A percentile compares a stretch with the other conserved stretches of the same genome.
phyloP scores from a whole-genome alignment of 2,888 invertebrate genomes.

The Dyspetes luteomarginatus region DNA sequence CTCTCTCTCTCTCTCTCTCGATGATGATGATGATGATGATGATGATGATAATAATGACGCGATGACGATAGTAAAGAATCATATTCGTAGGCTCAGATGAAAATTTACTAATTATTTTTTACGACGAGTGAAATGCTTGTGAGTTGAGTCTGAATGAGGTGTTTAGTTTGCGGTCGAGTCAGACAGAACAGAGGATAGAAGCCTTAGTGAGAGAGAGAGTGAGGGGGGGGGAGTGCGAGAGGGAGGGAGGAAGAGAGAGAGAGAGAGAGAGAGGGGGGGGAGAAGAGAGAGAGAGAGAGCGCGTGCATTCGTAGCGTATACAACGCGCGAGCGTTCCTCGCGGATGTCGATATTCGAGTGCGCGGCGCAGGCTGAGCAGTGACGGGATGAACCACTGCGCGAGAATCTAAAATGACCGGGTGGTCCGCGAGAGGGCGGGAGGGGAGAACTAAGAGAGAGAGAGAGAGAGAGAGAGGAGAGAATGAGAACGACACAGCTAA shows the following conservation, averaged over 20 bases:
- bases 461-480: slow-evolving; percentile 45
- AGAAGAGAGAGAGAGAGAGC: neutral
- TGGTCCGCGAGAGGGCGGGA: slow-evolving; percentile 66
- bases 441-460: slow-evolving; percentile 57
- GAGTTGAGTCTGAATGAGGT: too few species aligned
- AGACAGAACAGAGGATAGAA: neutral
- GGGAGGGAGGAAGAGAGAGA: neutral
- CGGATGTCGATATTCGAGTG: slow-evolving; percentile 82
- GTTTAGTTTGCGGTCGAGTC: neutral
- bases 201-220: neutral
- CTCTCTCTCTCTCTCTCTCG: too few species aligned
- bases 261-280: neutral
- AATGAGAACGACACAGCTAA: slow-evolving; percentile 70
- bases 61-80: too few species aligned
- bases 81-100: too few species aligned
- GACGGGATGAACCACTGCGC: slow-evolving; percentile 77
- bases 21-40: neutral
- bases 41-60: too few species aligned
- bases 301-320: slow-evolving; percentile 40
- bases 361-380: slow-evolving; percentile 81
- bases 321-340: slow-evolving; percentile 65
- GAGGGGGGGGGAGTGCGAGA: neutral
- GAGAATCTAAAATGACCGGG: slow-evolving; percentile 81
- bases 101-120: too few species aligned
- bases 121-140: too few species aligned